Evolutionary conservation across 2,888 invertebrate species (phyloP).

Genomic region (Philonicus albiceps): DNA sequence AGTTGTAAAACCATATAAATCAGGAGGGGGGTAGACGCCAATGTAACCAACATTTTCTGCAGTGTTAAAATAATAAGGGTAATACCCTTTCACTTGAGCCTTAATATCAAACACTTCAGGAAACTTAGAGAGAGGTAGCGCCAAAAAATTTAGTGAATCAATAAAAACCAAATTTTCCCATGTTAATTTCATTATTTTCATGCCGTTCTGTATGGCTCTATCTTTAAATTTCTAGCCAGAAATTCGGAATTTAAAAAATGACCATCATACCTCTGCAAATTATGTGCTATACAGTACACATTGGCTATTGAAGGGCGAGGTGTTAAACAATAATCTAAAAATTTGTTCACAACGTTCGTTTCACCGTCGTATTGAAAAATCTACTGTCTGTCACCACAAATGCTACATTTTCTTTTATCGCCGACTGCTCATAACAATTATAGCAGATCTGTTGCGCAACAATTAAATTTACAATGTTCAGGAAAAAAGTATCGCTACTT

Average conservation of each 20-base stretch:
- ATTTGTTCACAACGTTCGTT: neutral
- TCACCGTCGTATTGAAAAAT: neutral
- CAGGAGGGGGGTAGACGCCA: too few species aligned
- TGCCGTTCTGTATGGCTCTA: constrained; percentile 34
- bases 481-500: neutral
- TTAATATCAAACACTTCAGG: too few species aligned
- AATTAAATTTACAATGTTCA: too few species aligned
- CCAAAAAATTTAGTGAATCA: constrained; percentile 31
- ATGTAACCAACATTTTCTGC: too few species aligned
- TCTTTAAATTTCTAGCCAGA: neutral
- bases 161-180: constrained; percentile 18
- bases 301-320: neutral
- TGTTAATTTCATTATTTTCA: constrained; percentile 34
- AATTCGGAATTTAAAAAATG: constrained; percentile 33
- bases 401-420: neutral
- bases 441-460: neutral
- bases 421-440: too few species aligned
- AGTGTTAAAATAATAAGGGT: too few species aligned
- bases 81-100: too few species aligned
- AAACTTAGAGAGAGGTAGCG: neutral
- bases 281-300: constrained; percentile 6
- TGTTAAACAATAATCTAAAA: neutral
- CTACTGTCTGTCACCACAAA: neutral
- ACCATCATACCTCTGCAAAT: constrained; percentile 11
- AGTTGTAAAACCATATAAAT: too few species aligned